Evolutionary conservation across 64 coral and sea anemone species (phyloP).

Genomic region (Actinia equina): DNA sequence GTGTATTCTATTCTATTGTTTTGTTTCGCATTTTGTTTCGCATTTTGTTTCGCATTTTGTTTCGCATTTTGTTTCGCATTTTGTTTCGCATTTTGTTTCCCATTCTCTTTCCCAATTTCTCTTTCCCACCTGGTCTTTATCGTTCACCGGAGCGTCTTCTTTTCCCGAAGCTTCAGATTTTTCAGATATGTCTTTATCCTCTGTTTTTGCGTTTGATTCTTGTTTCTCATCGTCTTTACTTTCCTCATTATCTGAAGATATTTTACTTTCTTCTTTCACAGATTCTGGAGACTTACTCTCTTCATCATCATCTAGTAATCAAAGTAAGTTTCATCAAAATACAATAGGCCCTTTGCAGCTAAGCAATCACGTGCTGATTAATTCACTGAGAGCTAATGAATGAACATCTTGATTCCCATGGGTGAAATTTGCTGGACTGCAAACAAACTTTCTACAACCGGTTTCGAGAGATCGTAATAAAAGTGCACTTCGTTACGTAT

Average conservation of each 20-base stretch:
- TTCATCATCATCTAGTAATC: background rate
- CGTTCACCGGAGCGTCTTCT: background rate
- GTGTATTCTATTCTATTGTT: too few relatives aligned
- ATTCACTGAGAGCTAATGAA: too few relatives aligned
- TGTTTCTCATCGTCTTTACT: background rate
- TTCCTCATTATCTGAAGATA: background rate
- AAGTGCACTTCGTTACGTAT: too few relatives aligned
- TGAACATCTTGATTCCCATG: too few relatives aligned
- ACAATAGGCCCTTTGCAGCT: background rate
- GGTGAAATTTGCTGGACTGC: too few relatives aligned
- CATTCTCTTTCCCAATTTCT: background rate
- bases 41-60: too few relatives aligned
- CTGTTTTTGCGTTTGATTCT: background rate
- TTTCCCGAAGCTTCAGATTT: background rate
- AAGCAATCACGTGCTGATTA: too few relatives aligned
- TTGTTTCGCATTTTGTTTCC: too few relatives aligned
- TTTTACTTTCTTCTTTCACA: background rate
- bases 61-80: too few relatives aligned
- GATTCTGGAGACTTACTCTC: background rate
- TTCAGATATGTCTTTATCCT: background rate
- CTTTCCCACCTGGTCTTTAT: background rate
- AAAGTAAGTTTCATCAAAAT: background rate
- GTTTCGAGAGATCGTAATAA: too few relatives aligned
- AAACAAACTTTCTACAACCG: too few relatives aligned
- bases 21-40: too few relatives aligned